Base-by-base conservation (phyloP, 2,888 invertebrate species). In the Eupithecia abbreviata region DNA sequence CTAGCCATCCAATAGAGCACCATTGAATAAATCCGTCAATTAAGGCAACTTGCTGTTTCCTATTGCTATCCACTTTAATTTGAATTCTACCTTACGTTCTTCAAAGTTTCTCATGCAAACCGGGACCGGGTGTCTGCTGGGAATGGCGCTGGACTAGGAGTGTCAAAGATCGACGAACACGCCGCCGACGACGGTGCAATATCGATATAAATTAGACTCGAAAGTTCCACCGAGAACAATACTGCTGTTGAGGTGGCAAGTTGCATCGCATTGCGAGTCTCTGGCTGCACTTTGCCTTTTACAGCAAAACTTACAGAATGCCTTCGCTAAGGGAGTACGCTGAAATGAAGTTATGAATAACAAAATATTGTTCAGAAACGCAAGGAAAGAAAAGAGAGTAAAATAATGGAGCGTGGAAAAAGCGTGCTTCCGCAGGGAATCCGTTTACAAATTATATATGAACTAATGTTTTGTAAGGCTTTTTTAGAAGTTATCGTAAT, bases 161-260 rank as follows among this genome's bases (percentile, higher is more conserved):
- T 77, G 79, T 79, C 77, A 70, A 71, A 73, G 68, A 72, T 71
- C 73, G 79, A 78, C 77, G 69, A 76, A 80, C 76, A 80, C 74
- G 74, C 74, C 74, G 58, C 12, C 62, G 30, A 62, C 62, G 62
- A 78, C 78, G 43, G 43, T 68, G 67, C 67, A 68, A 69, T 87
- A 92, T 92, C 91, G 88, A 89, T 92, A 92, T 93, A 94, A 94
- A 94, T 93, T 93, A 92, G 91, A 88, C 82, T 84, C 84, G 88
- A 87, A 62, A 87, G 90, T 90, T 89, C 90, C 90, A 89, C 88
- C 88, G 89, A 85, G 87, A 91, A 93, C 93, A 93, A 93, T 93
- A 90, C 91, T 87, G 89, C 89, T 91, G 91, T 92, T 92, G 90
- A 88, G 91, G 90, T 90, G 90, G 91, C 90, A 88, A 85, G 76